These are phyloP conservation scores for Melanotus villosus DNA, from an alignment of 2,888 invertebrate genomes.

Conservation along the genomic window DNA sequence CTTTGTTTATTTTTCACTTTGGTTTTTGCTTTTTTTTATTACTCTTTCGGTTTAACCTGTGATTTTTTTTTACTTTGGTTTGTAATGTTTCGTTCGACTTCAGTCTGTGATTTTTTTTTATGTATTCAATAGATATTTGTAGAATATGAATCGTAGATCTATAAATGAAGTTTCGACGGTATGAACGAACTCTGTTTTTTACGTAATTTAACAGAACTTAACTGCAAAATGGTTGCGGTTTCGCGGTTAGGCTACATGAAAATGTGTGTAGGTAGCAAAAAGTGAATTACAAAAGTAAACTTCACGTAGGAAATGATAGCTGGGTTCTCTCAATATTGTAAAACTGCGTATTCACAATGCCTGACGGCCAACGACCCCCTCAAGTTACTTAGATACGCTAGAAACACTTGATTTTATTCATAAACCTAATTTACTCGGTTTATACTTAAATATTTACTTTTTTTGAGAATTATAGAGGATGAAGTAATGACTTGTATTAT, in stretches of 20 bases:
- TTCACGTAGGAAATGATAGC: conserved; percentile 41
- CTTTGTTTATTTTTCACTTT: no score
- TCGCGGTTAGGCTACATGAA: conserved; percentile 47
- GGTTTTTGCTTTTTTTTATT: no score
- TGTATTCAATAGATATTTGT: no score
- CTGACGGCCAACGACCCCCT: conserved; percentile 46
- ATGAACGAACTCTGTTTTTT: conserved; percentile 14
- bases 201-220: conserved; percentile 37
- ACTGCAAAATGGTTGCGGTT: conserved; percentile 50
- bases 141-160: conserved; percentile 10
- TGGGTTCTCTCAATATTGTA: conserved; percentile 42
- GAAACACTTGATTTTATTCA: conserved; percentile 31
- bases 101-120: neutral
- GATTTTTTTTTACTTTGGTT: no score
- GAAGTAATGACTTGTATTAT: conserved; percentile 23
- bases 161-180: no score
- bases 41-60: no score
- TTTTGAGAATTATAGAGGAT: no score
- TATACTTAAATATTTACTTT: conserved; percentile 32
- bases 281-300: conserved; percentile 42
- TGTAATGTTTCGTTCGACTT: conserved; percentile 4
- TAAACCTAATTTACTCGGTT: conserved; percentile 34
- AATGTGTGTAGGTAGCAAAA: conserved; percentile 30
- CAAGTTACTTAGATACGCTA: conserved; percentile 45
- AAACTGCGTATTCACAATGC: conserved; percentile 43